These are phyloP conservation scores for Medauroidea extradentata DNA, from an alignment of 1,140 invertebrate genomes.

Conservation along the genomic window DNA sequence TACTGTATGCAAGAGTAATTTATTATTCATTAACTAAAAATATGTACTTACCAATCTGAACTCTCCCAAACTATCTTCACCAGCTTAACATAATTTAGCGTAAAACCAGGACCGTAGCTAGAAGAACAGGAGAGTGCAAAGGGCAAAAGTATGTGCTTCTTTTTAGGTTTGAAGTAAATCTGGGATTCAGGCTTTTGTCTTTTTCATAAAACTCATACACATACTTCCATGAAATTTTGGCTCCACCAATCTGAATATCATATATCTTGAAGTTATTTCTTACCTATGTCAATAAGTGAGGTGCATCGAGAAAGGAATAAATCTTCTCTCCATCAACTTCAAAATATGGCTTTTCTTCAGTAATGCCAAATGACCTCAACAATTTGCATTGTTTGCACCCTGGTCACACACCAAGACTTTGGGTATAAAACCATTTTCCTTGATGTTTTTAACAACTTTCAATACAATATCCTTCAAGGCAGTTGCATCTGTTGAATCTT, in stretches of 20 bases:
- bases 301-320: background rate
- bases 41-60: too few species aligned
- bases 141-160: too few species aligned
- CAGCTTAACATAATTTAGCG: too few species aligned
- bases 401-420: constrained; percentile 1
- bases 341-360: background rate
- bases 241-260: background rate
- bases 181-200: background rate
- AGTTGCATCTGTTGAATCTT: background rate
- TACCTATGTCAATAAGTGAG: background rate
- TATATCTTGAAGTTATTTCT: background rate
- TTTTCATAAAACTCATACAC: background rate
- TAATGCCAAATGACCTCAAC: background rate
- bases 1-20: too few species aligned
- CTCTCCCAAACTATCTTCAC: too few species aligned
- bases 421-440: background rate
- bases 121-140: too few species aligned
- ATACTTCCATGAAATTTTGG: background rate
- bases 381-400: background rate
- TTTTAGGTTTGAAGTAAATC: background rate
- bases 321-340: background rate
- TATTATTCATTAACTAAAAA: too few species aligned
- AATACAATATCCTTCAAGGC: background rate
- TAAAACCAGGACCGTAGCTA: too few species aligned
- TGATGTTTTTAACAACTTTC: background rate